Evolutionary conservation across 2,113 vertebrate genomes (phyloP), one percentile per base, ranked within the genome.

Genomic region (Stigmatopora nigra): DNA sequence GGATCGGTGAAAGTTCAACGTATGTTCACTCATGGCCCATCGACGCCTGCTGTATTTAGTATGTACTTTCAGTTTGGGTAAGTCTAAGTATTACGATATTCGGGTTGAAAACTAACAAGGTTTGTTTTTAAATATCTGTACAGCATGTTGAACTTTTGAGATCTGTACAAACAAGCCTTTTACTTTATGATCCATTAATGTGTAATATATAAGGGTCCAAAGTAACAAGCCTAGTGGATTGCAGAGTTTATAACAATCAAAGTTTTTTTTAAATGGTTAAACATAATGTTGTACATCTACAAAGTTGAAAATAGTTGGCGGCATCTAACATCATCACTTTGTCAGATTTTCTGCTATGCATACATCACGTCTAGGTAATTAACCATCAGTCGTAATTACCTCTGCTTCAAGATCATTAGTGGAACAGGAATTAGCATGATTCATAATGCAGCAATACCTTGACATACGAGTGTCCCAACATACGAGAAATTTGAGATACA

Each of bases 11-110:
- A 60, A 60, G 36, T 60, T 60, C n/a, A 19, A 41, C 17, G 17
- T 5, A 11, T 61, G 9, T 12, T 8, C 14, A 25, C 16, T 25
- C 48, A 84, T 84, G 82, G 62, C n/a, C 65, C 17, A 0, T 16
- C 0, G 8, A 4, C 19, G 9, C 53, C 62, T 74, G 25, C 14
- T 78, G 25, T 46, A 0, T 0, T 38, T 45, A 20, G 2, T 53
- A 3, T 7, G 51, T 2, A 0, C 25, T 46, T 0, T 15, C 25
- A 36, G 0, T 0, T 0, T 56, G 0, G 82, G 82, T 84, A 17
- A 84, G 78, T 49, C 3, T 22, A 20, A 25, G 52, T 22, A 22
- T 55, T 55, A 15, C 25, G 52, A 53, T 53, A 53, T 22, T 56
- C 20, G 5, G 25, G 14, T 31, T 16, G 13, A 31, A 56, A 16